Base-by-base conservation (phyloP, 92 coral and sea anemone genomes). In the Isaurus tuberculatus region DNA sequence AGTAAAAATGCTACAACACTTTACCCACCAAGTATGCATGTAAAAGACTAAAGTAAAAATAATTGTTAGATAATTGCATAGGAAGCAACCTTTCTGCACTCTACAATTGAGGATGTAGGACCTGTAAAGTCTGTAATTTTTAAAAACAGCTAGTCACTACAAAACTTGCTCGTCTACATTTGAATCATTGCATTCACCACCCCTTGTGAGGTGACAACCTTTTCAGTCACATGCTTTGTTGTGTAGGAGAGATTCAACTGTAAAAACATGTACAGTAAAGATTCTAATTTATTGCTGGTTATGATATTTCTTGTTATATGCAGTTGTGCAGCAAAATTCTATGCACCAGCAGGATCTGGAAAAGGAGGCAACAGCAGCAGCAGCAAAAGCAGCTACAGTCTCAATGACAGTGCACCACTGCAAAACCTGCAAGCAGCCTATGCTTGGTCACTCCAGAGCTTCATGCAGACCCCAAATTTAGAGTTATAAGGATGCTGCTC, bases 381-480 rank as follows among this genome's bases (percentile, higher is more conserved):
- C 23, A 48, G 55, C 55, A 48, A 16, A 0, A 48, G 55, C 55
- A 48, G 55, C 55, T 48, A 48, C 8, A 2, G 55, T 48, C 55
- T 48, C 55, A 48, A 48, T 13, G 55, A 48, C 15, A 48, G 55
- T 48, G 55, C 55, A 0, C 55, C 55, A 48, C 55, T 48, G 55
- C 55, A 48, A 48, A 48, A 48, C 55, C 55, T 48, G 55, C 55
- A 13, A 48, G 55, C 55, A 48, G 55, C 55, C 55, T 48, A 48
- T 48, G 55, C 55, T 13, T 48, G 55, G 55, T 48, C 55, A 48
- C 55, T 48, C 55, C 55, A 48, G 8, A 48, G 55, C 55, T 48
- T 48, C 55, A 0, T 48, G 55, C 55, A 48, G 55, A 48, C 55
- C 55, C 55, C 55, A 48, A 48, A 48, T 48, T 48, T 48, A 48